Percentiles rank a stretch among this genome's conserved stretches.
These are phyloP conservation scores for Microchirus variegatus DNA, from an alignment of 2,797 vertebrate genomes.

Conservation along the genomic window DNA sequence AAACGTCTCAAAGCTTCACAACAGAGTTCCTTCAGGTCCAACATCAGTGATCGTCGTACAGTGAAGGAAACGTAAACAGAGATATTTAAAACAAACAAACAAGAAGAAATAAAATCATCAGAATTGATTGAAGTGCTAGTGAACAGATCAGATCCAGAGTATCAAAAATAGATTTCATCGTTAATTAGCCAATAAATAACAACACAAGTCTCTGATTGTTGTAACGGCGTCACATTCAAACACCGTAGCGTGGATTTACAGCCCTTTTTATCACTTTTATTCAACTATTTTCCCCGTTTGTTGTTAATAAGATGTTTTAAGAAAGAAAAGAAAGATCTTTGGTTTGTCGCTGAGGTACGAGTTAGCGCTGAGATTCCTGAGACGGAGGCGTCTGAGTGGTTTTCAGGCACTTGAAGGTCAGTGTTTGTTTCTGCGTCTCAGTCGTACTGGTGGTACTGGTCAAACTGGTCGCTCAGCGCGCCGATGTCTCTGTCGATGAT, in stretches of 20 bases:
- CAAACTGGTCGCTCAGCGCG: slow-evolving; percentile 63
- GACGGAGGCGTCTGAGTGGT: slow-evolving; percentile 13
- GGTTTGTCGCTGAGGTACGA: slow-evolving; percentile 44
- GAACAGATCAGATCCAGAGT: slow-evolving; percentile 38
- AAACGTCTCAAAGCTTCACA: slow-evolving; percentile 24
- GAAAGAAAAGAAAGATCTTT: slow-evolving; percentile 40
- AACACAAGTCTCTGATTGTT: slow-evolving; percentile 7
- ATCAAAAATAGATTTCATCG: slow-evolving; percentile 61
- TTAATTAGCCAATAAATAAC: slow-evolving; percentile 59
- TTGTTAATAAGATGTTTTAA: not conserved
- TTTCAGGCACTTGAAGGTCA: slow-evolving; percentile 62
- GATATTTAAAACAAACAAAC: slow-evolving; percentile 16
- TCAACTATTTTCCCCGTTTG: slow-evolving; percentile 7
- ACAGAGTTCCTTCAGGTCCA: slow-evolving; percentile 19
- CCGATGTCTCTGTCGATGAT: slow-evolving; percentile 95
- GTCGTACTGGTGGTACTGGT: slow-evolving; percentile 43
- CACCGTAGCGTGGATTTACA: slow-evolving; percentile 14
- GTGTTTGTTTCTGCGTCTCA: slow-evolving; percentile 11
- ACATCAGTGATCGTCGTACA: slow-evolving; percentile 19
- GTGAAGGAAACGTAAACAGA: slow-evolving; percentile 42
- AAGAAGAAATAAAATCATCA: slow-evolving; percentile 38
- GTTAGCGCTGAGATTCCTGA: slow-evolving; percentile 47
- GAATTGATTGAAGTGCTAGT: not conserved
- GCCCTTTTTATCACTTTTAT: slow-evolving; percentile 19
- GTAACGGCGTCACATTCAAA: not conserved